These are phyloP conservation scores for Psophia crepitans DNA, from an alignment of 2,113 vertebrate genomes.

Conservation along the genomic window DNA sequence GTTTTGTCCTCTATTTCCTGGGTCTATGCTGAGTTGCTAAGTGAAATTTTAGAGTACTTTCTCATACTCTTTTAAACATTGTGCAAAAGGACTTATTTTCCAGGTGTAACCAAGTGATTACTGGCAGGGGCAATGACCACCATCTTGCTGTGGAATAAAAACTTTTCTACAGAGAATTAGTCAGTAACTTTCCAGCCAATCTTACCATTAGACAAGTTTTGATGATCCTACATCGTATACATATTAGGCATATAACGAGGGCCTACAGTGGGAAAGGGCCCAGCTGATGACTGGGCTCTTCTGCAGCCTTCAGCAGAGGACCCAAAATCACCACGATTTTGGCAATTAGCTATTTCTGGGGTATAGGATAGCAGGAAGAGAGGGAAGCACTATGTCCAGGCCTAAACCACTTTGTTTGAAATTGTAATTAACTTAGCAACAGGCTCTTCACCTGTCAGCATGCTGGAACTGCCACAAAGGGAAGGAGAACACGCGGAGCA, in stretches of 20 bases:
- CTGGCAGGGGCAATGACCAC: rapidly evolving
- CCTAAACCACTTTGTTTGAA: neutral
- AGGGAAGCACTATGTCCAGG: neutral
- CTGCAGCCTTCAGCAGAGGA: neutral
- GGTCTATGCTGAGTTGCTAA: neutral
- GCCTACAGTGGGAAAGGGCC: neutral
- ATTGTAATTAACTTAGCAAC: neutral
- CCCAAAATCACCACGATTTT: neutral
- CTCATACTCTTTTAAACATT: neutral
- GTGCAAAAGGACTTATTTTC: neutral
- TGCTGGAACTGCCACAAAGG: neutral
- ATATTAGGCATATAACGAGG: neutral
- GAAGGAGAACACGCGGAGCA: neutral
- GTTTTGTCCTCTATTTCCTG: neutral
- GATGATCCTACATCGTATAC: rapidly evolving
- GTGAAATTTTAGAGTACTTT: neutral
- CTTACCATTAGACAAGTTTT: neutral
- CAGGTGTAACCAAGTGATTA: neutral
- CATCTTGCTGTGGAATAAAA: neutral
- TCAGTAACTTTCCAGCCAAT: neutral
- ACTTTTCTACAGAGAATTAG: neutral
- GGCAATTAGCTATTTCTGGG: neutral
- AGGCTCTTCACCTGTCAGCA: rapidly evolving
- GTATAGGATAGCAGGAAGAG: neutral
- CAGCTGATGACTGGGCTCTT: neutral